phyloP scores from a whole-genome alignment of 2,797 vertebrate species.

The Tinamus major region DNA sequence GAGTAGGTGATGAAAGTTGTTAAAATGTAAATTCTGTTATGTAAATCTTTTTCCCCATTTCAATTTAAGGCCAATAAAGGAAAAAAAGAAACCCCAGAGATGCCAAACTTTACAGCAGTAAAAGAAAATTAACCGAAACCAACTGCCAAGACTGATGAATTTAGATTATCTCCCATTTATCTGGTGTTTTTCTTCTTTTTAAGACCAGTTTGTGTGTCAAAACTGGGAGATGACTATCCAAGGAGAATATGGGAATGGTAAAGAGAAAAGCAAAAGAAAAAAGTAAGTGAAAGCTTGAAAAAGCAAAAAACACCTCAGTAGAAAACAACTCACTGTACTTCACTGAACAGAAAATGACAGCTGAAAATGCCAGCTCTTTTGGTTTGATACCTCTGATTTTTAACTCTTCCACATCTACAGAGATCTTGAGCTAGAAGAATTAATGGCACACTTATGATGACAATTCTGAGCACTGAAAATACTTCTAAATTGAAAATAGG shows the following conservation, averaged over 20 bases:
- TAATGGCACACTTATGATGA: constrained; percentile 11
- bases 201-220: constrained; percentile 45
- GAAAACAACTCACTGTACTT: neutral
- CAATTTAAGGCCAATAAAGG: neutral
- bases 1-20: neutral
- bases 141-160: neutral
- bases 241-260: neutral
- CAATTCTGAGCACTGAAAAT: neutral
- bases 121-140: constrained; percentile 49
- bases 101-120: neutral
- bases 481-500: constrained; percentile 21
- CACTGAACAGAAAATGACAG: neutral
- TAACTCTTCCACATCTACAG: neutral
- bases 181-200: neutral
- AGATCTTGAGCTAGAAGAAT: constrained; percentile 39
- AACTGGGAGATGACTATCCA: constrained; percentile 1
- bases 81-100: neutral
- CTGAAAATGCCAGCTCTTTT: neutral
- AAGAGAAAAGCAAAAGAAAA: neutral
- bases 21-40: constrained; percentile 8
- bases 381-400: neutral
- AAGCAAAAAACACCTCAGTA: neutral
- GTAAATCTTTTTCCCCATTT: neutral
- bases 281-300: neutral
- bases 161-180: constrained; percentile 39